Conservation (phyloP, 2,113 vertebrate genomes). For the Protobothrops flavoviridis region DNA sequence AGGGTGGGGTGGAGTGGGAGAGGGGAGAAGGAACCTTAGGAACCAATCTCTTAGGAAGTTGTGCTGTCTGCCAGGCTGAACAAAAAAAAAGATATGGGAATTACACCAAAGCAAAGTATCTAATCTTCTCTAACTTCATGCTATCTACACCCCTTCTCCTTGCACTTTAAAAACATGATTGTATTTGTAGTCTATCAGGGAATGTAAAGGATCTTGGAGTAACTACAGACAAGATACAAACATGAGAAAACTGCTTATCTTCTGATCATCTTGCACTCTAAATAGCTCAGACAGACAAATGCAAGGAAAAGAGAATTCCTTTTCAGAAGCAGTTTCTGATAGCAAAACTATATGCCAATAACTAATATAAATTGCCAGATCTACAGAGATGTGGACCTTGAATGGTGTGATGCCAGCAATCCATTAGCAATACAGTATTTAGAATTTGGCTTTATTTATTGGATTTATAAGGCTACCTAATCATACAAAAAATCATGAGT, state of each 20-base stretch:
- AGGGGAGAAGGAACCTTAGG: background rate
- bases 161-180: background rate
- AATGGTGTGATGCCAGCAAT: background rate
- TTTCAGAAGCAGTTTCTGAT: background rate
- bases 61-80: background rate
- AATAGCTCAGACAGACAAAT: background rate
- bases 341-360: background rate
- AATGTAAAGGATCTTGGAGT: background rate
- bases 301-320: background rate
- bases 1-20: background rate
- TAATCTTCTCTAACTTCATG: background rate
- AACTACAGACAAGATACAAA: background rate
- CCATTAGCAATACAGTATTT: background rate
- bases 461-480: background rate
- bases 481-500: too few relatives aligned
- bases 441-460: background rate
- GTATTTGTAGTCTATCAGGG: background rate
- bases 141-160: background rate
- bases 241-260: background rate
- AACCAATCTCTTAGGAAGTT: background rate
- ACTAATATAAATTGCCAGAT: background rate
- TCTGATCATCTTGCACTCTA: constrained; percentile 1
- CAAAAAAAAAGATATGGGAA: constrained; percentile 11
- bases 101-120: background rate
- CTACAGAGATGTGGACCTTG: background rate